These are phyloP conservation scores for Mantis religiosa DNA, from an alignment of 2,888 invertebrate genomes.

Conservation along the genomic window DNA sequence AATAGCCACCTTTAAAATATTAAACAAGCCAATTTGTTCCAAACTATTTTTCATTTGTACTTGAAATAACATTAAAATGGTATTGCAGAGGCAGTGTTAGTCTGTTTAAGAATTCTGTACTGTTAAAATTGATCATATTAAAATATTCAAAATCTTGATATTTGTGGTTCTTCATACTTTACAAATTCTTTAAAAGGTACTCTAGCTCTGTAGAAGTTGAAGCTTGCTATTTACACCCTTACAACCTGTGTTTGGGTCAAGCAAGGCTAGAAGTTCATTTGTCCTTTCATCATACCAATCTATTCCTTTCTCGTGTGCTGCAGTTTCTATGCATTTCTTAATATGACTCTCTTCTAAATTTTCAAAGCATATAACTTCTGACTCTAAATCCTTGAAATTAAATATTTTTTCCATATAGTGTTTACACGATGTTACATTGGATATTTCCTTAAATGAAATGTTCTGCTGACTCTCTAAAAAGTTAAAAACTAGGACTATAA, in stretches of 20 bases:
- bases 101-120: not conserved
- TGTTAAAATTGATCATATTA: not conserved
- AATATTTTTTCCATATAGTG: not conserved
- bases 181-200: not conserved
- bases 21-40: too few relatives aligned
- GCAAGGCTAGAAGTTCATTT: not conserved
- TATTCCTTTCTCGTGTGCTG: not conserved
- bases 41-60: too few relatives aligned
- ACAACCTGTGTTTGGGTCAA: not conserved
- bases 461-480: not conserved
- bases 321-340: not conserved
- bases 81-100: not conserved
- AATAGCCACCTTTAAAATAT: too few relatives aligned
- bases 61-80: too few relatives aligned
- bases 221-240: constrained; percentile 9
- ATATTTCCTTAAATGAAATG: not conserved
- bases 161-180: not conserved
- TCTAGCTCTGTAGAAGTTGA: not conserved
- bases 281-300: not conserved
- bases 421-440: not conserved
- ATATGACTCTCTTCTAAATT: not conserved
- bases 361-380: not conserved
- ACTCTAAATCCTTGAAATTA: not conserved
- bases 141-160: not conserved
- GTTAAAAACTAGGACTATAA: constrained; percentile 9